These are phyloP conservation scores for Mormoops blainvillei DNA, from an alignment of 2,113 vertebrate species.

Conservation along the genomic window DNA sequence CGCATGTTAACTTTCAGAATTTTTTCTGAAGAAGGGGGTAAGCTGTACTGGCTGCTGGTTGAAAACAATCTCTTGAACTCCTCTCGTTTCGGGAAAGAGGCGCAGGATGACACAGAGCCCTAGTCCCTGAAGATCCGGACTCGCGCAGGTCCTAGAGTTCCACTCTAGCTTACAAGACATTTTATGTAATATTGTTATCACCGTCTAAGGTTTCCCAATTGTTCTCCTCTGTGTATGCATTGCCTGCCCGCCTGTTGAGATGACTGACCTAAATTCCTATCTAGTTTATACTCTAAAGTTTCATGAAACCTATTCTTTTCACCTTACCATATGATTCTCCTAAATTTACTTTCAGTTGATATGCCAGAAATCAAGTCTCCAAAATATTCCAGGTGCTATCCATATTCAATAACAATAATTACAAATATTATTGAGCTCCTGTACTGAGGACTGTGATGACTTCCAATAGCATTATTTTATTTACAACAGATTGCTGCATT, in stretches of 20 bases:
- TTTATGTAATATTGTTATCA: not conserved
- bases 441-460: not conserved
- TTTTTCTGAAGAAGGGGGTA: not conserved
- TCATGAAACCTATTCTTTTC: not conserved
- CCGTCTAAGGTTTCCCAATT: not conserved
- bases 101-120: not conserved
- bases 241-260: not conserved
- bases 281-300: not conserved
- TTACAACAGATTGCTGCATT: not conserved
- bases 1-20: not conserved
- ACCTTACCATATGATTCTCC: not conserved
- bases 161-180: not conserved
- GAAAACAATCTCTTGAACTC: conserved; percentile 9
- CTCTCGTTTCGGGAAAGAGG: not conserved
- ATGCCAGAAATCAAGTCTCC: not conserved
- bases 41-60: not conserved
- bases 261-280: not conserved
- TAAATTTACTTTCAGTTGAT: not conserved
- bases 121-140: not conserved
- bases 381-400: not conserved
- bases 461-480: not conserved
- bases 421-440: not conserved
- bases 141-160: not conserved
- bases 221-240: not conserved
- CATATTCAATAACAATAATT: not conserved